Evolutionary conservation across 2,113 vertebrate genomes (phyloP), one percentile per base, ranked within the genome.

Genomic region (Leptodactylus fuscus): DNA sequence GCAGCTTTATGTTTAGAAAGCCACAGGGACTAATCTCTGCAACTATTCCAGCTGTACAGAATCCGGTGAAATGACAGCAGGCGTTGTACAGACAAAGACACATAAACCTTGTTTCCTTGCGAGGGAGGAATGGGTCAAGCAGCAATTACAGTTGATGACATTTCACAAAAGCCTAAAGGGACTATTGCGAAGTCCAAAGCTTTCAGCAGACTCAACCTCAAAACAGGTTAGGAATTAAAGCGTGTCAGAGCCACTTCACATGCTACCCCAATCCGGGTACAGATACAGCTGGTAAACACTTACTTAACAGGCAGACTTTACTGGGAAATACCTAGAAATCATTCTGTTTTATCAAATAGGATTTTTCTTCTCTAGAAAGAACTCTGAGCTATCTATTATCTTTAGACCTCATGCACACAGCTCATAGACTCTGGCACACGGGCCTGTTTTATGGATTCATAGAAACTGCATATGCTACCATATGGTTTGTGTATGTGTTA

Each of bases 11-110:
- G 65, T 53, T 38, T 46, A 29, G 34, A 83, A 74, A 74, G 82
- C 82, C 51, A 83, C 71, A 83, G 82, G 82, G 82, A 83, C 51
- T 60, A 74, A 62, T 83, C 51, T 83, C 53, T n/a, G 81, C 41
- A 83, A 74, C 69, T 44, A 60, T 74, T 74, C 34, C 81, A 83
- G 69, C 69, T 44, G 34, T 18, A 58, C 48, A 55, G 51, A 71
- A 29, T 83, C 51, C 24, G 53, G 81, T 75, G 27, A 46, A 62
- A 75, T 62, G 36, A 75, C 70, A 75, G 71, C 70, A 62, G 41
- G 51, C 70, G 13, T 55, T 58, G 69, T 74, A 74, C 69, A 82
- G 29, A 81, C 79, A 82, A 44, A 53, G 44, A 71, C 48, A 74
- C 49, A 73, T 46, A 60, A 60, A 83, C 34, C 82, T 34, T 55